Conservation (phyloP, 2,888 invertebrate species). For the Cerceris rybyensis region DNA sequence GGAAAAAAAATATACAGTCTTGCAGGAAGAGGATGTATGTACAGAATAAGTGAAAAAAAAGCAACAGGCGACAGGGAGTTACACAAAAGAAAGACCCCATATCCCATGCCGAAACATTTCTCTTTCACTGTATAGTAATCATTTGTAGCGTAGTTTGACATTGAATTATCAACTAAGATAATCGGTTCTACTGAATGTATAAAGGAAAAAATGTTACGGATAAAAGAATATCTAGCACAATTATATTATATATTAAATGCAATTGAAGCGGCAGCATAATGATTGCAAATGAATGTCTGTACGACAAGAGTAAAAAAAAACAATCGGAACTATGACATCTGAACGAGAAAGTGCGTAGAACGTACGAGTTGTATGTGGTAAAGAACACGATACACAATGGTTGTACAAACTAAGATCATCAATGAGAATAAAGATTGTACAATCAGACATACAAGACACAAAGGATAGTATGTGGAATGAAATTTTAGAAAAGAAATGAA, state of each 20-base stretch:
- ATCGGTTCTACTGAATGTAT: slow-evolving; percentile 80
- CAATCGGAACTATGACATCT: slow-evolving; percentile 44
- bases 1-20: slow-evolving; percentile 46
- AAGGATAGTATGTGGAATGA: slow-evolving; percentile 63
- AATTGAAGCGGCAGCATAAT: slow-evolving; percentile 59
- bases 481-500: slow-evolving; percentile 44
- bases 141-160: slow-evolving; percentile 80
- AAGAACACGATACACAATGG: slow-evolving; percentile 52
- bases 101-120: slow-evolving; percentile 75
- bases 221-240: slow-evolving; percentile 78
- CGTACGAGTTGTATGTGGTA: slow-evolving; percentile 36
- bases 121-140: slow-evolving; percentile 81
- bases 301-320: slow-evolving; percentile 32
- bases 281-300: slow-evolving; percentile 41
- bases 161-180: slow-evolving; percentile 78
- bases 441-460: slow-evolving; percentile 62
- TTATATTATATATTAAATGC: slow-evolving; percentile 76
- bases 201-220: slow-evolving; percentile 72
- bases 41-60: slow-evolving; percentile 57
- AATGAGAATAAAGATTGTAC: slow-evolving; percentile 56
- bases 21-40: slow-evolving; percentile 61
- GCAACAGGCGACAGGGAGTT: slow-evolving; percentile 70
- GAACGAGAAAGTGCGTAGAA: slow-evolving; percentile 38
- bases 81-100: slow-evolving; percentile 65
- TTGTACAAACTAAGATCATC: slow-evolving; percentile 59